Percentiles rank a stretch among this genome's conserved stretches.
Evolutionary conservation across 2,888 invertebrate species (phyloP).

Genomic region (Stenolophus ochropezus): DNA sequence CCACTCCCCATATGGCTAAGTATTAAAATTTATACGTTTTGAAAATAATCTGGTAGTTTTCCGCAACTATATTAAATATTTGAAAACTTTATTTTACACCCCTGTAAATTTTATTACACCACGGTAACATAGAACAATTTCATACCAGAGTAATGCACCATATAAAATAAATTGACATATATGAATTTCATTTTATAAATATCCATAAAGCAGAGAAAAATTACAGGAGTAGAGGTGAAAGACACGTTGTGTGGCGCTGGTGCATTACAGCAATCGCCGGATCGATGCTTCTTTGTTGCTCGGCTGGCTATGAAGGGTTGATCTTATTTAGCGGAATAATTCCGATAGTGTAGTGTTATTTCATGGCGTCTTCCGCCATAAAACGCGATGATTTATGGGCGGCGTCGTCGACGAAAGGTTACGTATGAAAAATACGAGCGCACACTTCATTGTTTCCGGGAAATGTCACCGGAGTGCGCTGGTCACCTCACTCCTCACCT

Average conservation of each 20-base stretch:
- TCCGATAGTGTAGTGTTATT: conserved; percentile 56
- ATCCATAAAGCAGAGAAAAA: conserved; percentile 19
- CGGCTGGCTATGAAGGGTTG: conserved; percentile 31
- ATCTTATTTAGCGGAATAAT: conserved; percentile 55
- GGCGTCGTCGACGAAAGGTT: conserved; percentile 25
- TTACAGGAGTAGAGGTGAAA: conserved; percentile 2
- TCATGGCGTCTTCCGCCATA: conserved; percentile 47
- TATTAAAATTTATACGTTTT: too few relatives aligned
- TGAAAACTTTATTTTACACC: neutral
- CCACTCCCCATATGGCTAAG: too few relatives aligned
- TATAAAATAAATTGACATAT: conserved; percentile 18
- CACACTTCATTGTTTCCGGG: conserved; percentile 16
- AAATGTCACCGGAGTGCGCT: conserved; percentile 19
- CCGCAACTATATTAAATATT: neutral
- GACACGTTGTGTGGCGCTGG: neutral
- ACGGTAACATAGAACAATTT: neutral
- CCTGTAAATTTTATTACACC: neutral
- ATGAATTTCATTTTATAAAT: conserved; percentile 13
- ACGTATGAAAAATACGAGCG: conserved; percentile 34
- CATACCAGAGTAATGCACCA: neutral
- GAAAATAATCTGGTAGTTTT: neutral
- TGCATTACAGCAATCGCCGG: conserved; percentile 1
- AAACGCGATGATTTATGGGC: conserved; percentile 50
- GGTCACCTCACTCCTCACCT: neutral
- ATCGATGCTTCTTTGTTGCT: conserved; percentile 38